Evolutionary conservation across 2,888 invertebrate species (phyloP), one percentile per base, ranked within the genome.

Genomic region (Drosophila engyochracea): DNA sequence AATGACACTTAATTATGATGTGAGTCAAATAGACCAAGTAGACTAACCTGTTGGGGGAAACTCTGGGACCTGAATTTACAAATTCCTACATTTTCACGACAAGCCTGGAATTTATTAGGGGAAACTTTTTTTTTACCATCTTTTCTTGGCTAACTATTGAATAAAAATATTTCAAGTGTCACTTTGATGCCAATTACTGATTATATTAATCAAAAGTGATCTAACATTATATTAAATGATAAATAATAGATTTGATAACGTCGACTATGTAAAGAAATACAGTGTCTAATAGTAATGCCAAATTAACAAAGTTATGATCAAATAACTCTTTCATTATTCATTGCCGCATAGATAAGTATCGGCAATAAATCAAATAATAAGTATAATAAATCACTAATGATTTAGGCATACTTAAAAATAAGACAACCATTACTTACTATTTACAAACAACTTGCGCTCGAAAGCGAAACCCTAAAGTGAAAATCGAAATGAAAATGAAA

Each of bases 381-480:
- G 10, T 7, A 31, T 44, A 44, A 58, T 58, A 44, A 58, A 58
- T 58, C 47, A 58, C 30, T 31, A 30, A 19, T 47, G 47, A 58
- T 44, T 44, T 25, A 58, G 16, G 31, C 30, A 44, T 31, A 30
- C 57, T 58, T 41, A 22, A 30, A 58, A 58, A 30, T 6, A 19
- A 31, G 44, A 35, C n/a, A 44, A 58, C 41, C n/a, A n/a, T 41
- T 41, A 41, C 12, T 57, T 37, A 16, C n/a, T 14, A 49, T 44
- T 14, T n/a, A 19, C 22, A 37, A 39, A 25, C 16, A 28, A n/a
- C 7, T 61, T 65, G 67, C 12, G 31, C 30, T 55, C 30, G 82
- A 91, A 91, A 91, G 89, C 58, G 80, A 86, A 89, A 69, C 37
- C 9, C 14, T 35, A n/a, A 33, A 54, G 39, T 49, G 67, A 41